Evolutionary conservation across 2,797 vertebrate genomes (phyloP).

Genomic region (Antennarius maculatus): DNA sequence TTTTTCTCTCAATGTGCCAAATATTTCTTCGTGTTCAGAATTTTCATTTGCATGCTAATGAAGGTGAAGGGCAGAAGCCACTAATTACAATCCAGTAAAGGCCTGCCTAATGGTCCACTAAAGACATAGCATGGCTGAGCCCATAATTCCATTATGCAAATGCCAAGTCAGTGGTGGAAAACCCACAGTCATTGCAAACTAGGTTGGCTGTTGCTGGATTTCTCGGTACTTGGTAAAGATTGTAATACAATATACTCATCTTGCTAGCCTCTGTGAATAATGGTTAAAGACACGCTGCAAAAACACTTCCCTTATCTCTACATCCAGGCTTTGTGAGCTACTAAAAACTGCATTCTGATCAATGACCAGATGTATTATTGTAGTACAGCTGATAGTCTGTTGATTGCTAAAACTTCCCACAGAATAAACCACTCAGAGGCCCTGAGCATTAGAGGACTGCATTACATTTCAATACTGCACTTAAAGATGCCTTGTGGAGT

Average conservation of each 20-base stretch:
- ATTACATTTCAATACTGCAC: background rate
- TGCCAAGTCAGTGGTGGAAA: conserved; percentile 82
- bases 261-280: conserved; percentile 32
- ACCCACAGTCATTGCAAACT: conserved; percentile 83
- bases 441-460: background rate
- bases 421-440: background rate
- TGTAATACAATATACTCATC: conserved; percentile 55
- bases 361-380: conserved; percentile 14
- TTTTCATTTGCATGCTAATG: conserved; percentile 97
- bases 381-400: conserved; percentile 18
- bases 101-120: conserved; percentile 90
- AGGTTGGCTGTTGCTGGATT: conserved; percentile 69
- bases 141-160: conserved; percentile 97
- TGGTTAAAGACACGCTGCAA: conserved; percentile 6
- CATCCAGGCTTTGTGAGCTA: conserved; percentile 19
- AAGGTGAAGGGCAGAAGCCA: conserved; percentile 95
- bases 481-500: background rate
- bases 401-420: conserved; percentile 7
- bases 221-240: conserved; percentile 37
- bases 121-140: conserved; percentile 87
- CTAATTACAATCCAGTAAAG: conserved; percentile 93
- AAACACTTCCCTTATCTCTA: conserved; percentile 23
- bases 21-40: conserved; percentile 85
- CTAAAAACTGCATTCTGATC: conserved; percentile 30
- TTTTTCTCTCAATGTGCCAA: conserved; percentile 83